Conservation (phyloP, 2,888 invertebrate genomes). For the Busseola fusca region DNA sequence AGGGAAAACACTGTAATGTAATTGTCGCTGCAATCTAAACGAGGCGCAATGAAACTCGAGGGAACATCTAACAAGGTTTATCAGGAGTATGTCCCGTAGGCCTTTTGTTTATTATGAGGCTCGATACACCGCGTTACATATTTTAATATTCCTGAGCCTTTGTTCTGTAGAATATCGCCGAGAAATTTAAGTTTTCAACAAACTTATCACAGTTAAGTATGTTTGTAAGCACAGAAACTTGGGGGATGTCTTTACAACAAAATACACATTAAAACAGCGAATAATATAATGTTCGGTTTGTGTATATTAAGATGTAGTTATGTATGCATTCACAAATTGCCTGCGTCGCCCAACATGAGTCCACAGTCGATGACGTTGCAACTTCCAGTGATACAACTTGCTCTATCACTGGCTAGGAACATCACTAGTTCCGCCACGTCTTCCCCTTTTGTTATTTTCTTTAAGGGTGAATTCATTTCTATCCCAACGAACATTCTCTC, state of each 20-base stretch:
- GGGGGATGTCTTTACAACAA: slow-evolving; percentile 51
- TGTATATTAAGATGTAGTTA: slow-evolving; percentile 49
- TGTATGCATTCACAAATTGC: slow-evolving; percentile 57
- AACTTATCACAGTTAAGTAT: slow-evolving; percentile 74
- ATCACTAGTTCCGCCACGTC: slow-evolving; percentile 77
- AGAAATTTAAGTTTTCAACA: slow-evolving; percentile 72
- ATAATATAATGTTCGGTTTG: slow-evolving; percentile 17
- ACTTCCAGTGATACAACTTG: slow-evolving; percentile 76
- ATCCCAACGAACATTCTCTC: slow-evolving; percentile 69
- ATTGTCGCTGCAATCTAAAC: slow-evolving; percentile 79
- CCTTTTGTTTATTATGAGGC: slow-evolving; percentile 78
- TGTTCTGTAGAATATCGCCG: slow-evolving; percentile 73
- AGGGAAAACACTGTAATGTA: slow-evolving; percentile 75
- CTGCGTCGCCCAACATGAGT: slow-evolving; percentile 70
- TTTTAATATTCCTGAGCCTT: slow-evolving; percentile 79
- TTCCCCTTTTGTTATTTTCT: slow-evolving; percentile 70
- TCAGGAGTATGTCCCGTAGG: slow-evolving; percentile 69
- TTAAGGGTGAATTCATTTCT: slow-evolving; percentile 69
- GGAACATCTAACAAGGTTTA: slow-evolving; percentile 77
- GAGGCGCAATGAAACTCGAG: slow-evolving; percentile 71
- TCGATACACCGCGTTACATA: slow-evolving; percentile 73
- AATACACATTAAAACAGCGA: slow-evolving; percentile 41
- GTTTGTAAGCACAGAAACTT: slow-evolving; percentile 59
- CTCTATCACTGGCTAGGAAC: slow-evolving; percentile 78
- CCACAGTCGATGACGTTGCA: slow-evolving; percentile 77